phyloP scores from a whole-genome alignment of 2,113 vertebrate genomes.

The Capreolus pygargus region DNA sequence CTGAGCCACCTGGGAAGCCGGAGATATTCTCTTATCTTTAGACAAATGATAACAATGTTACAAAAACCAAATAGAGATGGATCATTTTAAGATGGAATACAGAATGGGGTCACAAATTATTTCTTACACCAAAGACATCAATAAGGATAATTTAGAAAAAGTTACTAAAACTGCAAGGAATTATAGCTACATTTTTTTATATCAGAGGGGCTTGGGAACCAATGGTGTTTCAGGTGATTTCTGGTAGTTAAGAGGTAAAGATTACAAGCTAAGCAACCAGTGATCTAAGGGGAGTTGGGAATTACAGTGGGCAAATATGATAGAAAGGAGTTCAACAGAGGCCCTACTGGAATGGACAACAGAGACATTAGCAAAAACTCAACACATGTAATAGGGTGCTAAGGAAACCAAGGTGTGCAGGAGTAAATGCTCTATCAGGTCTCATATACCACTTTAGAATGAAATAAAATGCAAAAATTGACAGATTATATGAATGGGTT shows the following conservation, averaged over 20 bases:
- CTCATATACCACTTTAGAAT: neutral
- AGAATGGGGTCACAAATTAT: neutral
- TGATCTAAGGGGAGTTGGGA: neutral
- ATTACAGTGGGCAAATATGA: neutral
- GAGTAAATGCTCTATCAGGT: neutral
- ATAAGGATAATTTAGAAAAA: neutral
- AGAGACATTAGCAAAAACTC: neutral
- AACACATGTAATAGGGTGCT: rapidly evolving
- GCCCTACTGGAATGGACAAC: neutral
- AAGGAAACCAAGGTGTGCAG: neutral
- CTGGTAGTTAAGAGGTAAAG: neutral
- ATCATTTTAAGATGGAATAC: neutral
- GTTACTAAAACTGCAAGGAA: neutral
- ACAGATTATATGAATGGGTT: neutral
- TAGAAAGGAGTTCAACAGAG: neutral
- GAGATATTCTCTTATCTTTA: neutral
- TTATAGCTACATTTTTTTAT: neutral
- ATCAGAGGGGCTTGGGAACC: neutral
- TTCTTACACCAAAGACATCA: neutral
- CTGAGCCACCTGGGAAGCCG: neutral
- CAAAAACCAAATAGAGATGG: neutral
- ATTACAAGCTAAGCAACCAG: neutral
- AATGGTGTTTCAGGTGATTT: neutral
- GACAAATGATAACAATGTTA: neutral
- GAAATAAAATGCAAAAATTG: neutral